These are phyloP conservation scores for Cephus rjabovi DNA, from an alignment of 2,888 invertebrate species.

Conservation along the genomic window DNA sequence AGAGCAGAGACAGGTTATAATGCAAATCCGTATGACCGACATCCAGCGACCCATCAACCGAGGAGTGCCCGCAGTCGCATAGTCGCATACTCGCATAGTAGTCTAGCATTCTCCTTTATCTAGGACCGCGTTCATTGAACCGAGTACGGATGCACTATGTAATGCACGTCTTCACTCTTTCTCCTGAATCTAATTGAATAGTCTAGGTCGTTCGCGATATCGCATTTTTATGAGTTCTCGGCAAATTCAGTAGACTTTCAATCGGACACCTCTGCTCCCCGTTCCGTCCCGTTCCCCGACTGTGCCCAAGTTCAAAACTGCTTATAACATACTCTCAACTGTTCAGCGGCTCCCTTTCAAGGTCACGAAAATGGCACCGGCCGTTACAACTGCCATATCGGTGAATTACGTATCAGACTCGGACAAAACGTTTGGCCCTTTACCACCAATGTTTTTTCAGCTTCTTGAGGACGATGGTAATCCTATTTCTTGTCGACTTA, in stretches of 20 bases:
- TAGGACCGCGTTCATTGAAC: conserved; percentile 53
- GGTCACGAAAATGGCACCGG: conserved; percentile 23
- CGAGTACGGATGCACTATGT: conserved; percentile 7
- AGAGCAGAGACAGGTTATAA: conserved; percentile 48
- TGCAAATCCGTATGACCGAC: conserved; percentile 59
- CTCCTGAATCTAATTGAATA: background rate
- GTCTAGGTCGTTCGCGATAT: background rate
- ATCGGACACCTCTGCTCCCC: background rate
- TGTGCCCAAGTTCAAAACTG: conserved; percentile 3
- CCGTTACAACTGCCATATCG: conserved; percentile 12
- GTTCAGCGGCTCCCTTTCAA: conserved; percentile 24
- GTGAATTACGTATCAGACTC: background rate
- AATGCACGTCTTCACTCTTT: background rate
- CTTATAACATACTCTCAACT: conserved; percentile 16
- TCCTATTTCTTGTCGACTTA: background rate
- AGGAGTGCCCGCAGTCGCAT: conserved; percentile 37
- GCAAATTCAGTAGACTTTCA: background rate
- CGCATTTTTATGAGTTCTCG: background rate
- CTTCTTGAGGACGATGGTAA: background rate
- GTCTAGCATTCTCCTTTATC: conserved; percentile 45
- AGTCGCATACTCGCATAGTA: conserved; percentile 13
- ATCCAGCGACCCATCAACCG: conserved; percentile 36
- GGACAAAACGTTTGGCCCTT: background rate
- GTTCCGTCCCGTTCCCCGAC: background rate
- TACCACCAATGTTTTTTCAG: background rate